These are phyloP conservation scores for Mesocentrotus franciscanus DNA, from an alignment of 53 echinoderm and acorn worm genomes.

Conservation along the genomic window DNA sequence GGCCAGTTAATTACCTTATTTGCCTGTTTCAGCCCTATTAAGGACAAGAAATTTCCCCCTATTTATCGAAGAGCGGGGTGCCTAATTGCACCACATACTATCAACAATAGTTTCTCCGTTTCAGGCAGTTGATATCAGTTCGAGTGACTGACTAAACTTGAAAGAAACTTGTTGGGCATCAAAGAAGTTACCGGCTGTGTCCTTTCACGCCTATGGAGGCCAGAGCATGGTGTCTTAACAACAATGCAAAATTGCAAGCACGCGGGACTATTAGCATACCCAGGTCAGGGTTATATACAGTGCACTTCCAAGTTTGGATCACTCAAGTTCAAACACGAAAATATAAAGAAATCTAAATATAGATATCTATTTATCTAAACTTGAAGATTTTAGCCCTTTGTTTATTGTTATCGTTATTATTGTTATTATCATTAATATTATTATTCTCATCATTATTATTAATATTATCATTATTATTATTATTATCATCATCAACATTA, in stretches of 20 bases:
- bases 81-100: neutral
- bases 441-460: no score
- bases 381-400: no score
- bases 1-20: neutral
- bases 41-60: neutral
- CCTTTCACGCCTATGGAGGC: conserved; percentile 5
- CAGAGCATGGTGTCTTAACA: conserved; percentile 28
- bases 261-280: conserved; percentile 32
- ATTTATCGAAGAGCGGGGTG: neutral
- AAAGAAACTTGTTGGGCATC: conserved; percentile 5
- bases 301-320: conserved; percentile 1
- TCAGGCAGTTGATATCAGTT: neutral
- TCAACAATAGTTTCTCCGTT: neutral
- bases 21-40: neutral
- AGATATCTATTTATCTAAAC: no score
- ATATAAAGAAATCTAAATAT: no score
- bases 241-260: conserved; percentile 26
- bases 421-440: no score
- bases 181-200: conserved; percentile 17
- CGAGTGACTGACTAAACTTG: neutral
- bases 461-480: no score
- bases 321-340: no score
- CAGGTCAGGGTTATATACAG: conserved; percentile 22
- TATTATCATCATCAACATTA: no score
- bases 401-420: no score